Conservation (phyloP, 2,888 invertebrate genomes). For the Limnephilus marmoratus region DNA sequence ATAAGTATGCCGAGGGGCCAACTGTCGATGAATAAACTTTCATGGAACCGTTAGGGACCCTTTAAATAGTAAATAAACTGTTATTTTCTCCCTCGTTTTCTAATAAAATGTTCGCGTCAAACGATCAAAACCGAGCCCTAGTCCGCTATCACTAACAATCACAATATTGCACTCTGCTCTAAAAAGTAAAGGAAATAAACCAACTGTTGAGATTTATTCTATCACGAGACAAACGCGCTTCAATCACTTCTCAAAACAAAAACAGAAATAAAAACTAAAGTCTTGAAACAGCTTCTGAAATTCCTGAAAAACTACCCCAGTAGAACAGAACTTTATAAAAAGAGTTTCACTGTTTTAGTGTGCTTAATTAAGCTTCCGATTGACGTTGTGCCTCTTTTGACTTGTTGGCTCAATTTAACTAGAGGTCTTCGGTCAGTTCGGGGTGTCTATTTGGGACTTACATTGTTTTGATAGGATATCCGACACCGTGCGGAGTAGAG, state of each 20-base stretch:
- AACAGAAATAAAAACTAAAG: constrained; percentile 40
- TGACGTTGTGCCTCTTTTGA: neutral
- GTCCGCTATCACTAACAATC: neutral
- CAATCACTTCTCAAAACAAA: constrained; percentile 30
- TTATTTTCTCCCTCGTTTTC: neutral
- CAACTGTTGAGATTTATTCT: constrained; percentile 32
- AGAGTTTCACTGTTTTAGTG: neutral
- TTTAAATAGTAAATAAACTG: neutral
- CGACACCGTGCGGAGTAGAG: constrained; percentile 58
- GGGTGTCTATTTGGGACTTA: constrained; percentile 26
- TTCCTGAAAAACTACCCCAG: constrained; percentile 4
- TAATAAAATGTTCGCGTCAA: neutral
- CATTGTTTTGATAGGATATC: constrained; percentile 58
- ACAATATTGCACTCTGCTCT: neutral
- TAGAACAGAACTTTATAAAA: neutral
- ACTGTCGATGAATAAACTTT: too few relatives aligned
- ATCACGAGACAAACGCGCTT: constrained; percentile 33
- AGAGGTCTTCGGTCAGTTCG: neutral
- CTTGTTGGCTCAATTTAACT: constrained; percentile 19
- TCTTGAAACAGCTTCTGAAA: constrained; percentile 16
- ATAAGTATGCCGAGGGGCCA: too few relatives aligned
- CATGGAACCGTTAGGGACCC: too few relatives aligned
- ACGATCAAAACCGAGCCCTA: neutral
- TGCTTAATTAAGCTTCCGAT: neutral
- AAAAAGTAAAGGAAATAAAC: neutral